These are phyloP conservation scores for Tokudaia tokunoshimensis DNA, from an alignment of 2,797 vertebrate species.

Conservation along the genomic window DNA sequence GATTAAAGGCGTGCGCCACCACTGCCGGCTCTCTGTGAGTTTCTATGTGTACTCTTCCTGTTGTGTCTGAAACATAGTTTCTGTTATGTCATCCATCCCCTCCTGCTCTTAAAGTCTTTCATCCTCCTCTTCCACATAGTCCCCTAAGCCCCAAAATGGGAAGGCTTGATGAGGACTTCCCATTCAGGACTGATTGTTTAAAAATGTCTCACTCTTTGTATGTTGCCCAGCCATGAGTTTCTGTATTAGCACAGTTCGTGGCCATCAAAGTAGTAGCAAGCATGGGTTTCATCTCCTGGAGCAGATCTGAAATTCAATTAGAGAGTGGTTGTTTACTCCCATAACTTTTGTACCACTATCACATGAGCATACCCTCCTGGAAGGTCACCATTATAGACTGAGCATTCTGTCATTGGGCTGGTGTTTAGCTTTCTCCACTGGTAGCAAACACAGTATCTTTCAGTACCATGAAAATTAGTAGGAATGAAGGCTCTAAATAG, in stretches of 20 bases:
- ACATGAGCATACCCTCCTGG: neutral
- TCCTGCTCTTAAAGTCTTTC: neutral
- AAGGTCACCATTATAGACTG: neutral
- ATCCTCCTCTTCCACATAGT: too few species aligned
- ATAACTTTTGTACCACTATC: neutral
- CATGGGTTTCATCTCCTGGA: neutral
- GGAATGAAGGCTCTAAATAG: neutral
- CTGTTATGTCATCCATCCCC: neutral
- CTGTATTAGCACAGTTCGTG: neutral
- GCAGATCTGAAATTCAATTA: neutral
- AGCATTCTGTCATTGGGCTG: neutral
- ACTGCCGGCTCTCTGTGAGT: neutral
- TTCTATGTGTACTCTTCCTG: neutral
- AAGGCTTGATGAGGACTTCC: too few species aligned
- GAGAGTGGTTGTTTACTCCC: neutral
- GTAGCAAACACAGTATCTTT: neutral
- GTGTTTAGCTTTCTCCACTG: neutral
- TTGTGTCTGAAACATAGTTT: neutral
- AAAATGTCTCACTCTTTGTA: too few species aligned
- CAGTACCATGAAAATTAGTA: neutral
- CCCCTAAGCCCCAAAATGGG: neutral
- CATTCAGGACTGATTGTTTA: too few species aligned
- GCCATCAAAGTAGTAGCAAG: neutral
- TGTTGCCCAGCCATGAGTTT: too few species aligned
- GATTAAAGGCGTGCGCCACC: too few species aligned